Evolutionary conservation across 2,797 vertebrate genomes (phyloP).

Genomic region (Emys orbicularis): DNA sequence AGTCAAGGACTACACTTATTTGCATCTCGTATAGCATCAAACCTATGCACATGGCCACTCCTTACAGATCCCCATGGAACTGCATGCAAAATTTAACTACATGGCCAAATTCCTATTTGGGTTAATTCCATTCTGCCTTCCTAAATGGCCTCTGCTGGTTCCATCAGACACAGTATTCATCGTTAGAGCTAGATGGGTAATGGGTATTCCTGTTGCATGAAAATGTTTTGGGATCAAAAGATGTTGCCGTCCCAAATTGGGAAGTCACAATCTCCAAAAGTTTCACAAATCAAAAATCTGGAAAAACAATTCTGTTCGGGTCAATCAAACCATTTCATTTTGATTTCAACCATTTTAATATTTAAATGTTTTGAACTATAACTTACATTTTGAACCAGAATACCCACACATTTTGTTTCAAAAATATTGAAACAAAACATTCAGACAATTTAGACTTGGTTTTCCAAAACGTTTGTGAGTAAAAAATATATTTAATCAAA

Average conservation of each 20-base stretch:
- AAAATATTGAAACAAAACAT: background rate
- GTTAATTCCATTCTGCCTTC: background rate
- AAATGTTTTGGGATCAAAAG: background rate
- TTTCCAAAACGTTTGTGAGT: background rate
- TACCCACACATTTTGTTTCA: background rate
- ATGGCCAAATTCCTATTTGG: background rate
- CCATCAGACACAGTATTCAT: background rate
- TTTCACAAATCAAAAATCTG: background rate
- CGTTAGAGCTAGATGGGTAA: background rate
- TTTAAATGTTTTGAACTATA: background rate
- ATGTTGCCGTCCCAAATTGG: background rate
- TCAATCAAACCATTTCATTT: background rate
- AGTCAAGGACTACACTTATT: background rate
- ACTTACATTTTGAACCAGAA: background rate
- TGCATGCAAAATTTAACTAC: background rate
- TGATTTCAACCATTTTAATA: background rate
- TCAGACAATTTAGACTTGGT: background rate
- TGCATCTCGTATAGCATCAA: accelerated
- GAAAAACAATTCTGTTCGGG: background rate
- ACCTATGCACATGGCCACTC: background rate
- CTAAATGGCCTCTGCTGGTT: background rate
- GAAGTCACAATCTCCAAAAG: background rate
- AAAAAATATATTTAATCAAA: background rate
- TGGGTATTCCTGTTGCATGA: background rate
- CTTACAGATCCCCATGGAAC: background rate